Base-by-base conservation (phyloP, 2,797 vertebrate genomes). In the Neosalanx taihuensis region DNA sequence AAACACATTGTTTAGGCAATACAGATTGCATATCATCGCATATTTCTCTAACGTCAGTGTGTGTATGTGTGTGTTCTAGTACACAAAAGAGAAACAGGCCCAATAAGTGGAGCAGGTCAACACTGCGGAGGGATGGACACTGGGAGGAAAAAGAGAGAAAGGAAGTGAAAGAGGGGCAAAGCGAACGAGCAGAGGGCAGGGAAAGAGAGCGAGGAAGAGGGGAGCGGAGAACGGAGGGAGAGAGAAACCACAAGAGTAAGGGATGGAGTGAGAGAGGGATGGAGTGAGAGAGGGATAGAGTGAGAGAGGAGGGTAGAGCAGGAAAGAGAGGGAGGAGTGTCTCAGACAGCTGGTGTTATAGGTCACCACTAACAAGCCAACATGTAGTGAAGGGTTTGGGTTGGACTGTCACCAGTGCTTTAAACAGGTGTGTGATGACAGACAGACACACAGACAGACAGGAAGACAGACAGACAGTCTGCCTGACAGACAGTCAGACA, bases 321-420 rank as follows among this genome's bases (percentile, higher is more conserved):
- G 18, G 2, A n/a, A 53, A 18, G 51, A n/a, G 51, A 53, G 17
- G 51, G 51, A 53, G 37, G 37, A 41, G 37, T 18, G 3, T 1
- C 15, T 1, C 33, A 10, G 66, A 74, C 18, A 17, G 71, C 2
- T 0, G 17, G 61, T 81, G 79, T 89, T 72, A 83, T 58, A 80
- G 86, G 85, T 84, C 83, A 78, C 72, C 79, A 76, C 83, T 79
- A 85, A 81, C 76, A 75, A 83, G 84, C 76, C 74, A 23, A 74
- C 72, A 60, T 31, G 73, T 33, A 87, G 80, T 87, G 77, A 81
- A 69, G 79, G 76, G 67, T 68, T 83, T 81, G 80, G 86, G 84
- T 87, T 41, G 37, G 37, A 6, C 0, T 10, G 37, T 74, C 58
- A 0, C 1, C 72, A 13, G 71, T 56, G 75, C 56, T 41, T 72